Conservation (phyloP, 1,140 invertebrate genomes). For the Drosophila nebulosa region DNA sequence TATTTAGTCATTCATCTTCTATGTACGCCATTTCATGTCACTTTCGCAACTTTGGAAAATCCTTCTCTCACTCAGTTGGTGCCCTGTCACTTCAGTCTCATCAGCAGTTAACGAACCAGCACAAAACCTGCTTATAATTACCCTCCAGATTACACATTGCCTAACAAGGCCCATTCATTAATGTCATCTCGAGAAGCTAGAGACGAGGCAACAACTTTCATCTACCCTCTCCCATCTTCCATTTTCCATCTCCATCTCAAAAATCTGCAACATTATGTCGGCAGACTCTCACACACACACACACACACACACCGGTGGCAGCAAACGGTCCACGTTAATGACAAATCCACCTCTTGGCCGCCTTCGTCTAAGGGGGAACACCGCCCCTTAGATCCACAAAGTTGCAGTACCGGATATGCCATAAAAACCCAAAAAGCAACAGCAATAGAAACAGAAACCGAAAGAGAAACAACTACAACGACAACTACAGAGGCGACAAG, state of each 20-base stretch:
- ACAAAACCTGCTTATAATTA: slow-evolving; percentile 14
- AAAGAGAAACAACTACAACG: not conserved
- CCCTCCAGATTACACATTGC: slow-evolving; percentile 13
- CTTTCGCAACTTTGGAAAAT: not conserved
- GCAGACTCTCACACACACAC: not conserved
- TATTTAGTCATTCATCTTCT: slow-evolving; percentile 6
- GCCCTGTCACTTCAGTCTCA: slow-evolving; percentile 4
- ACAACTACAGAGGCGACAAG: not conserved
- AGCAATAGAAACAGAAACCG: not conserved
- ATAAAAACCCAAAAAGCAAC: slow-evolving; percentile 8
- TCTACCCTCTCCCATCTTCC: not conserved
- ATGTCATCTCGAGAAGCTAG: slow-evolving; percentile 5
- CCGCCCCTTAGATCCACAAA: not conserved
- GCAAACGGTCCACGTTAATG: slow-evolving; percentile 2
- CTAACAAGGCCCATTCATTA: slow-evolving; percentile 14
- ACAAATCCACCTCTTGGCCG: slow-evolving; percentile 4
- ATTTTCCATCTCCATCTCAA: not conserved
- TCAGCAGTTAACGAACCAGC: slow-evolving; percentile 11
- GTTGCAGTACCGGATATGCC: slow-evolving; percentile 7
- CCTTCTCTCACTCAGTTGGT: not conserved
- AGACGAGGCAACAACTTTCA: not conserved
- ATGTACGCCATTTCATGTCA: not conserved
- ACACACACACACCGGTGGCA: not conserved
- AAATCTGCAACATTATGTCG: slow-evolving; percentile 1
- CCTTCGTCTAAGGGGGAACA: not conserved